These are phyloP conservation scores for Helicoverpa armigera DNA, from an alignment of 1,140 invertebrate genomes.

Conservation along the genomic window DNA sequence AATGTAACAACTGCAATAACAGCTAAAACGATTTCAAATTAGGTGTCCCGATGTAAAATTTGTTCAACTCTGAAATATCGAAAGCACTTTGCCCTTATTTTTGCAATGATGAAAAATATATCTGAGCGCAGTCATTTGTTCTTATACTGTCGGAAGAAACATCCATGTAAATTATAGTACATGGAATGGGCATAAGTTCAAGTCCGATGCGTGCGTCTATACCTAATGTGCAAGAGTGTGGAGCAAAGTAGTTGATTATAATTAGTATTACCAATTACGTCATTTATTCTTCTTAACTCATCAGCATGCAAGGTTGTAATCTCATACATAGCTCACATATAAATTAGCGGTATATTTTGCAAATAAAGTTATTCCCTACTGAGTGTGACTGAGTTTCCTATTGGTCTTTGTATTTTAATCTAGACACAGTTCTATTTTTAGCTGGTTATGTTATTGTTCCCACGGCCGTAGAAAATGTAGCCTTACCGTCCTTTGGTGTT, in stretches of 20 bases:
- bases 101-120: not conserved
- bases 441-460: not conserved
- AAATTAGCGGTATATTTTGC: slow-evolving; percentile 10
- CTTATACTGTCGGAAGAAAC: too few species aligned
- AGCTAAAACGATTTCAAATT: slow-evolving; percentile 47
- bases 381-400: not conserved
- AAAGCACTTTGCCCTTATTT: not conserved
- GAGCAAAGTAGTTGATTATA: not conserved
- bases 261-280: slow-evolving; percentile 4
- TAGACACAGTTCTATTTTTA: not conserved
- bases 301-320: slow-evolving; percentile 21
- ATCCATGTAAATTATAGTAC: too few species aligned
- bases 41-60: slow-evolving; percentile 18
- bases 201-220: too few species aligned
- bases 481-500: slow-evolving; percentile 33
- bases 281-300: slow-evolving; percentile 13
- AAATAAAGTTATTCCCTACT: not conserved
- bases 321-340: slow-evolving; percentile 15
- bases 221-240: too few species aligned
- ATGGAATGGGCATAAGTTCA: too few species aligned
- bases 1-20: slow-evolving; percentile 34
- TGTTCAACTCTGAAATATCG: slow-evolving; percentile 19
- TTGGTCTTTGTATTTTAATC: not conserved
- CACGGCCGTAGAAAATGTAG: slow-evolving; percentile 33
- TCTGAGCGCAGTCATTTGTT: not conserved